Conservation (phyloP, 2,113 vertebrate species). For the Phaethornis superciliosus region DNA sequence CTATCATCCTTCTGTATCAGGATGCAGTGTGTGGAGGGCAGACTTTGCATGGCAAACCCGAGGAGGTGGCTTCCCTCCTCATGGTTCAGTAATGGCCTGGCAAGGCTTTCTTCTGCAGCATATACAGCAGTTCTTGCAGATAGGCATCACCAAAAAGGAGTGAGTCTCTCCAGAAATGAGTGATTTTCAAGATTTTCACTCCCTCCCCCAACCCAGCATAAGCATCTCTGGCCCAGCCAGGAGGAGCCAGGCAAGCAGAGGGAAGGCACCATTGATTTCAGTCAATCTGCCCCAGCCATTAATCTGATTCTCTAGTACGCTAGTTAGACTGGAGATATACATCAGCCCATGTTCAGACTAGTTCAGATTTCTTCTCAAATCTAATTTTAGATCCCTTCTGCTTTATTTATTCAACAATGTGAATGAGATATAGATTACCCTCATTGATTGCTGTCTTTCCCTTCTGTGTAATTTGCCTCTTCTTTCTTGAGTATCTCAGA, state of each 20-base stretch:
- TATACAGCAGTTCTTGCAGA: not conserved
- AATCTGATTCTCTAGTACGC: not conserved
- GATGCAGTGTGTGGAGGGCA: not conserved
- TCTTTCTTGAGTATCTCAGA: not conserved
- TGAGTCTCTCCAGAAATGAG: not conserved
- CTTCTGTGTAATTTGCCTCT: not conserved
- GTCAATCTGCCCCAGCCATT: not conserved
- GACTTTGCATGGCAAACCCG: not conserved
- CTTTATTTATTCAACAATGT: conserved; percentile 65
- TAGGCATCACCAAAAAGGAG: not conserved
- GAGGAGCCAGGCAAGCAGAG: not conserved
- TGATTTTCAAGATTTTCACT: not conserved
- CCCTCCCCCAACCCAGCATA: not conserved
- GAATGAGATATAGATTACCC: conserved; percentile 27
- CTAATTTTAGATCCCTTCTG: conserved; percentile 52
- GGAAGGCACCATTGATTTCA: not conserved
- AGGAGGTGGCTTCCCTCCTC: not conserved
- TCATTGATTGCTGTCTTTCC: conserved; percentile 16
- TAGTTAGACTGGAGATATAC: not conserved
- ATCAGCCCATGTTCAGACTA: not conserved
- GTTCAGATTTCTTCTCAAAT: conserved; percentile 15
- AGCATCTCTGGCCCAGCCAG: not conserved
- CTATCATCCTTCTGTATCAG: not conserved
- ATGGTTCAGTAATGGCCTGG: not conserved
- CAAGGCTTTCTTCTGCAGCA: not conserved